Conservation (phyloP, 2,888 invertebrate species). For the Dryadula phaetusa region DNA sequence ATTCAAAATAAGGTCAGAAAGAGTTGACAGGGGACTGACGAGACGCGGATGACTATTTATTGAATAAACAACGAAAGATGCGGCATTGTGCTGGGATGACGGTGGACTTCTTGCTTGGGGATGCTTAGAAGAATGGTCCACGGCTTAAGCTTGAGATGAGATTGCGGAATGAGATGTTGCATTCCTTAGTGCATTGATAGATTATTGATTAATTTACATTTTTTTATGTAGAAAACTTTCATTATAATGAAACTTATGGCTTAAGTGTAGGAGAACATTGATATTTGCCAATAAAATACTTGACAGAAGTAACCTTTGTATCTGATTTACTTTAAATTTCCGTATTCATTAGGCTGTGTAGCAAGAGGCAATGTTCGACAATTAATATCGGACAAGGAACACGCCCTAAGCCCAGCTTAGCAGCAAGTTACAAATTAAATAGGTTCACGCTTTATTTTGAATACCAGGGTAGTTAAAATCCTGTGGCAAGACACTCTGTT, state of each 20-base stretch:
- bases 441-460: too few species aligned
- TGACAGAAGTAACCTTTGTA: slow-evolving; percentile 21
- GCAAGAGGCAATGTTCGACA: slow-evolving; percentile 18
- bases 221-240: too few species aligned
- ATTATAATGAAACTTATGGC: neutral
- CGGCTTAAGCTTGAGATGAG: neutral
- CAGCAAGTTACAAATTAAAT: neutral
- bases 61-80: slow-evolving; percentile 65
- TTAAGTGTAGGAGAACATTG: neutral
- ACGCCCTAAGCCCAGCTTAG: neutral
- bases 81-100: slow-evolving; percentile 67
- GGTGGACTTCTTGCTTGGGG: slow-evolving; percentile 46
- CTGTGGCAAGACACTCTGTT: too few species aligned
- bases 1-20: slow-evolving; percentile 50
- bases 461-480: too few species aligned
- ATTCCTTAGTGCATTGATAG: too few species aligned
- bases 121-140: slow-evolving; percentile 24
- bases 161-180: too few species aligned
- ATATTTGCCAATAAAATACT: slow-evolving; percentile 1
- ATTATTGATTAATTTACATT: too few species aligned
- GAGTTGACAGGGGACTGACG: slow-evolving; percentile 52
- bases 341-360: slow-evolving; percentile 28
- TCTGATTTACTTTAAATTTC: slow-evolving; percentile 22
- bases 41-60: slow-evolving; percentile 63
- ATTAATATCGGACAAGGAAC: slow-evolving; percentile 2